Conservation (phyloP, 2,888 invertebrate species). For the Lepidocyrtinus sp. region DNA sequence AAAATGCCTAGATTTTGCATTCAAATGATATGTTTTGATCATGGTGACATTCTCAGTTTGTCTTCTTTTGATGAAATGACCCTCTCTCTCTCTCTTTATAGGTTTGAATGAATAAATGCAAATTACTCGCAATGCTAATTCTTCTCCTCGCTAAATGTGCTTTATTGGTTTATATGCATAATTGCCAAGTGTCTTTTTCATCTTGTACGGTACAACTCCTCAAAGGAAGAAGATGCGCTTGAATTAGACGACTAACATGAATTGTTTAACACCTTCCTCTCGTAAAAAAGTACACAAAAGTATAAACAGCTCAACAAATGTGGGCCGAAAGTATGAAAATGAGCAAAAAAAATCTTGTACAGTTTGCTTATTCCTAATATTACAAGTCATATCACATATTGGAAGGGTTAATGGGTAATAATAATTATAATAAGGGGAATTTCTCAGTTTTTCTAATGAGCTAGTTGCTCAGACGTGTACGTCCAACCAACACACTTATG, state of each 20-base stretch:
- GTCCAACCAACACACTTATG: conserved; percentile 7
- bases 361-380: neutral
- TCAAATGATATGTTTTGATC: neutral
- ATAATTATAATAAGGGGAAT: conserved; percentile 23
- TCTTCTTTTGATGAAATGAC: conserved; percentile 14
- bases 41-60: conserved; percentile 28
- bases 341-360: neutral
- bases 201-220: conserved; percentile 4
- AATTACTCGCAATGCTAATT: neutral
- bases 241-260: conserved; percentile 42
- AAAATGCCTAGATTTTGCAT: neutral
- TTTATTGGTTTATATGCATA: conserved; percentile 41
- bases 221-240: conserved; percentile 1
- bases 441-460: neutral
- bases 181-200: conserved; percentile 33
- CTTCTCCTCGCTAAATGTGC: conserved; percentile 18
- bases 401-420: conserved; percentile 40
- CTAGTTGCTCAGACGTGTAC: neutral
- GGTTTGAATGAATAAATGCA: conserved; percentile 24
- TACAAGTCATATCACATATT: conserved; percentile 11
- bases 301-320: neutral
- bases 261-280: conserved; percentile 54
- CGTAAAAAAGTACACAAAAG: conserved; percentile 8
- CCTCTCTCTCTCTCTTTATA: neutral
- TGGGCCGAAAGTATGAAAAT: conserved; percentile 5